Conservation (phyloP, 2,888 invertebrate genomes). For the Cynaeus angustus region DNA sequence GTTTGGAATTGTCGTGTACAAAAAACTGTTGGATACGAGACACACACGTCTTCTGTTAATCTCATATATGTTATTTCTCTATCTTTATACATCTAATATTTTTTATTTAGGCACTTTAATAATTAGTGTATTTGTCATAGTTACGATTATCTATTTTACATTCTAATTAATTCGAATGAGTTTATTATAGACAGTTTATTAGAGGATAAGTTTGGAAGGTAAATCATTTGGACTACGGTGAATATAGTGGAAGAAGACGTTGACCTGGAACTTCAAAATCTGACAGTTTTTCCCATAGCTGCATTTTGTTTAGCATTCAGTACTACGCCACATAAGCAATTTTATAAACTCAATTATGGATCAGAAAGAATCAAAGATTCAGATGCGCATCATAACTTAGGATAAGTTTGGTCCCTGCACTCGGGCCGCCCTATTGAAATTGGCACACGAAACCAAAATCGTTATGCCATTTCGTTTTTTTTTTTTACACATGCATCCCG, state of each 20-base stretch:
- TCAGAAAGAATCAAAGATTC: conserved; percentile 58
- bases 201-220: too few species aligned
- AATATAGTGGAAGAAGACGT: too few species aligned
- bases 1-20: not conserved
- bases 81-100: conserved; percentile 18
- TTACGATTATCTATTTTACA: conserved; percentile 22
- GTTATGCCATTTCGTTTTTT: conserved; percentile 46
- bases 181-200: conserved; percentile 12
- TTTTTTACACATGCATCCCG: conserved; percentile 44
- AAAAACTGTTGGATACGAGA: too few species aligned
- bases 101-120: conserved; percentile 43
- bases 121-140: conserved; percentile 36
- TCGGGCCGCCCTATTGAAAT: conserved; percentile 52
- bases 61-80: too few species aligned
- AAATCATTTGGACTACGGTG: too few species aligned
- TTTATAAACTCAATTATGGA: conserved; percentile 10
- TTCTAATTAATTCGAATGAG: conserved; percentile 31
- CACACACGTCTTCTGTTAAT: too few species aligned
- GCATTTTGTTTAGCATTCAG: conserved; percentile 27
- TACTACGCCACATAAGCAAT: conserved; percentile 34
- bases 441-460: conserved; percentile 35
- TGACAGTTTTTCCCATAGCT: too few species aligned
- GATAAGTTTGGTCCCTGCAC: conserved; percentile 63
- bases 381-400: conserved; percentile 53
- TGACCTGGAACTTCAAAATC: too few species aligned